phyloP scores from a whole-genome alignment of 2,888 invertebrate genomes.

The Pharmacophagus antenor region DNA sequence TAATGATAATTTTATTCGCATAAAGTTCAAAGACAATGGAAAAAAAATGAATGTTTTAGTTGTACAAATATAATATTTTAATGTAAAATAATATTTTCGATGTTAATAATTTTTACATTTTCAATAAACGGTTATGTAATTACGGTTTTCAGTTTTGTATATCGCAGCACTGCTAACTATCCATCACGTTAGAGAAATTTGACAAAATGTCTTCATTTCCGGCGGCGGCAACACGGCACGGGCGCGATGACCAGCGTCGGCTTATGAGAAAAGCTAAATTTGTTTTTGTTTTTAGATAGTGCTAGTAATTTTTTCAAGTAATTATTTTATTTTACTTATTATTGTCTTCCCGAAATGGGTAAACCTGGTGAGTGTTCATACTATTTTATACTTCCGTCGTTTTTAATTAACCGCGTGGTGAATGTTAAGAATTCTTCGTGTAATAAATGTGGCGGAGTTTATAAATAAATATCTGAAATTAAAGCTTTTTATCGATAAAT shows the following conservation, averaged over 20 bases:
- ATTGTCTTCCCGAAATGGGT: conserved; percentile 50
- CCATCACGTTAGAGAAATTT: conserved; percentile 7
- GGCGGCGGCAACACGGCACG: conserved; percentile 54
- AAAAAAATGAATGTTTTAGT: no score
- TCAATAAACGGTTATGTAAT: background rate
- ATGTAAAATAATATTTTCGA: background rate
- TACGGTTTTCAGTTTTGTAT: background rate
- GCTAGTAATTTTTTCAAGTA: conserved; percentile 12
- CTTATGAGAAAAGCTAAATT: conserved; percentile 53
- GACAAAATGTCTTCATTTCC: conserved; percentile 65
- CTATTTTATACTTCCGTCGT: conserved; percentile 32
- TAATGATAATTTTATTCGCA: no score
- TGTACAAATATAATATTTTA: background rate
- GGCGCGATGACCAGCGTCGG: conserved; percentile 52
- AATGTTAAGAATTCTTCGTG: background rate
- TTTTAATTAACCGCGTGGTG: conserved; percentile 44
- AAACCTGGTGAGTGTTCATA: conserved; percentile 61
- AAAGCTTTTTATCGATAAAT: no score
- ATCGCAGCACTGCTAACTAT: conserved; percentile 10
- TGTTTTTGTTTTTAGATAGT: conserved; percentile 62
- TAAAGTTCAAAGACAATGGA: no score
- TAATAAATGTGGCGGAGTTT: no score
- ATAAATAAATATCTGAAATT: no score
- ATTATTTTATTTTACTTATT: conserved; percentile 33
- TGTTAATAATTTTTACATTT: background rate